Conservation (phyloP, 1,140 invertebrate species). For the Hypothenemus hampei region DNA sequence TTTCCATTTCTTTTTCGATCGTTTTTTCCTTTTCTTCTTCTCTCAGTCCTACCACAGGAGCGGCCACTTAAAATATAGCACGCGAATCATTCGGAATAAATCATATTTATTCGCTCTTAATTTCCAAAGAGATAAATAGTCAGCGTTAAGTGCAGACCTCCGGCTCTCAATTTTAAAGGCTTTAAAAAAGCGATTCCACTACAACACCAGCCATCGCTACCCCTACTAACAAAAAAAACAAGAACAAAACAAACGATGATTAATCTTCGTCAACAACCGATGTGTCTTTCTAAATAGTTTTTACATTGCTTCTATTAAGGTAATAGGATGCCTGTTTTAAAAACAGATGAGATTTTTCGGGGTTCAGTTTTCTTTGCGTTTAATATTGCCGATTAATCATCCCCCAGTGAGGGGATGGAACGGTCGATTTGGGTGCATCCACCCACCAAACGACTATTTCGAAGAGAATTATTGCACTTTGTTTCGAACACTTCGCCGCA, state of each 20-base stretch:
- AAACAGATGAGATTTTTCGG: constrained; percentile 21
- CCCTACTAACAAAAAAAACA: too few species aligned
- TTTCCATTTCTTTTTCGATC: too few species aligned
- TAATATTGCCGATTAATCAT: constrained; percentile 21
- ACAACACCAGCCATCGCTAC: too few species aligned
- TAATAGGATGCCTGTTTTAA: constrained; percentile 19
- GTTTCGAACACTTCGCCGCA: not conserved
- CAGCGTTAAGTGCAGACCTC: constrained; percentile 19
- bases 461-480: constrained; percentile 8
- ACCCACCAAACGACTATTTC: constrained; percentile 3
- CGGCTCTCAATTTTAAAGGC: constrained; percentile 16
- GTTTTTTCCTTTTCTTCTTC: too few species aligned
- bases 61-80: constrained; percentile 7
- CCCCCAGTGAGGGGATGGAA: constrained; percentile 1
- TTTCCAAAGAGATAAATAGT: constrained; percentile 18
- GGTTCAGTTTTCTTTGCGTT: constrained; percentile 20
- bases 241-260: constrained; percentile 20
- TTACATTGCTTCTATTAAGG: constrained; percentile 25
- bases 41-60: too few species aligned
- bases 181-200: constrained; percentile 19
- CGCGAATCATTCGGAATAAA: constrained; percentile 15
- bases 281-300: constrained; percentile 25
- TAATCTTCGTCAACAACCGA: constrained; percentile 19
- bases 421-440: not conserved
- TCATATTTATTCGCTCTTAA: constrained; percentile 17